Evolutionary conservation across 2,113 vertebrate species (phyloP).

Genomic region (Periophthalmus modestus): DNA sequence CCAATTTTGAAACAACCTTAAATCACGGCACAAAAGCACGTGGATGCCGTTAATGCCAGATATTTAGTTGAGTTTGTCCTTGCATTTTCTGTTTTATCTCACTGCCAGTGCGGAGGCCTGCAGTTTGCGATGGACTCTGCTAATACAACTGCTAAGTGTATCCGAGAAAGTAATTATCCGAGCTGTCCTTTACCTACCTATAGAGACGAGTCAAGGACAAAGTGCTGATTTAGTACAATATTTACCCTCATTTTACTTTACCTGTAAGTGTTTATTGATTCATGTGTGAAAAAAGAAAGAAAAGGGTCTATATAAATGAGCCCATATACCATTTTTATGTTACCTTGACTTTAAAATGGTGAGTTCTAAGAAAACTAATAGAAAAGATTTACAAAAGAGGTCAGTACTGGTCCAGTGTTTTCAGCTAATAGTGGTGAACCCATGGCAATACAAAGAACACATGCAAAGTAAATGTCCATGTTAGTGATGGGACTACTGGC

Average conservation of each 20-base stretch:
- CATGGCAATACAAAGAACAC: background rate
- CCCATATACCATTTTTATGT: no score
- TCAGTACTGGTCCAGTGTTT: background rate
- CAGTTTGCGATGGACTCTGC: constrained; percentile 20
- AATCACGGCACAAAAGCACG: constrained; percentile 27
- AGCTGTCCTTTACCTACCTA: background rate
- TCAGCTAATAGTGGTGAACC: background rate
- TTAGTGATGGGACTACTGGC: no score
- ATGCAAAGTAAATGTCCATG: background rate
- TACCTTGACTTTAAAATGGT: no score
- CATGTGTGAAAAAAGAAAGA: no score
- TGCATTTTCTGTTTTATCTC: constrained; percentile 1
- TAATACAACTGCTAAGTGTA: constrained; percentile 48
- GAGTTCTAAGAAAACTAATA: no score
- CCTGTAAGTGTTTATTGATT: background rate
- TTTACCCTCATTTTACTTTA: background rate
- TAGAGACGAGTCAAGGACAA: background rate
- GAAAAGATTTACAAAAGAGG: no score
- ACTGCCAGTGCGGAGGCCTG: constrained; percentile 11
- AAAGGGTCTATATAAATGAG: no score
- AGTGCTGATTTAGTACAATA: background rate
- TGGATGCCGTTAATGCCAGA: constrained; percentile 23
- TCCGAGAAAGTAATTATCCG: constrained; percentile 35
- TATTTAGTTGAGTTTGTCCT: background rate
- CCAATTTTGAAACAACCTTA: constrained; percentile 36